A percentile compares a stretch with the other conserved stretches of the same genome.
Conservation (phyloP, 2,888 invertebrate genomes). For the Chrysina gloriosa region DNA sequence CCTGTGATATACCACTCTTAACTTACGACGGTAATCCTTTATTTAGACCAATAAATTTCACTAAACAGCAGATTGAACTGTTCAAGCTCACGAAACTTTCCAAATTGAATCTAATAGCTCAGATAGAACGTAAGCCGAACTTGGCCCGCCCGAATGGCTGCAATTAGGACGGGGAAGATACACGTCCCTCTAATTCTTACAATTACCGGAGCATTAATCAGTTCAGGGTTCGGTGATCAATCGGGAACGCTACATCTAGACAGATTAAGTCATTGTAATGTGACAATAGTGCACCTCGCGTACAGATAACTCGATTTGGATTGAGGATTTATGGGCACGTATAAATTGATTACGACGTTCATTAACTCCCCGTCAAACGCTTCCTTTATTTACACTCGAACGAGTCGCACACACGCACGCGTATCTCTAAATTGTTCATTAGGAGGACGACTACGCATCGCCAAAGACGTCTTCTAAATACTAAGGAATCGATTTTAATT, state of each 20-base stretch:
- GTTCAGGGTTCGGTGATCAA: constrained; percentile 39
- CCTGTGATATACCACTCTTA: too few species aligned
- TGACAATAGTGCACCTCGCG: constrained; percentile 40
- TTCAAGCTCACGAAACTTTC: too few species aligned
- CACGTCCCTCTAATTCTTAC: constrained; percentile 40
- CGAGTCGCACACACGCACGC: not conserved
- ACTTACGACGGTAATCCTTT: too few species aligned
- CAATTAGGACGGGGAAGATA: constrained; percentile 29
- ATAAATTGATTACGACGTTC: constrained; percentile 41
- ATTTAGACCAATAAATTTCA: too few species aligned
- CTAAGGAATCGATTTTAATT: constrained; percentile 8
- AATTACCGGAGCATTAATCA: constrained; percentile 39
- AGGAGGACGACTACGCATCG: not conserved
- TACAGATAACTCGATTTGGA: constrained; percentile 42
- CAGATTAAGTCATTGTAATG: constrained; percentile 44
- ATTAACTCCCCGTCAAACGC: constrained; percentile 42
- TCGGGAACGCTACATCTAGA: constrained; percentile 39
- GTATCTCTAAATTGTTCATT: constrained; percentile 26
- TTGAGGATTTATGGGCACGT: constrained; percentile 42
- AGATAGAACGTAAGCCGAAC: not conserved
- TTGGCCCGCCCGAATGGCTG: not conserved
- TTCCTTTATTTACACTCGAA: constrained; percentile 35
- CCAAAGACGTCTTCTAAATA: constrained; percentile 14
- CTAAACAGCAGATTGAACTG: too few species aligned
- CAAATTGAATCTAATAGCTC: constrained; percentile 17